Base-by-base conservation (phyloP, 1,140 invertebrate species). In the Drosophila teissieri region DNA sequence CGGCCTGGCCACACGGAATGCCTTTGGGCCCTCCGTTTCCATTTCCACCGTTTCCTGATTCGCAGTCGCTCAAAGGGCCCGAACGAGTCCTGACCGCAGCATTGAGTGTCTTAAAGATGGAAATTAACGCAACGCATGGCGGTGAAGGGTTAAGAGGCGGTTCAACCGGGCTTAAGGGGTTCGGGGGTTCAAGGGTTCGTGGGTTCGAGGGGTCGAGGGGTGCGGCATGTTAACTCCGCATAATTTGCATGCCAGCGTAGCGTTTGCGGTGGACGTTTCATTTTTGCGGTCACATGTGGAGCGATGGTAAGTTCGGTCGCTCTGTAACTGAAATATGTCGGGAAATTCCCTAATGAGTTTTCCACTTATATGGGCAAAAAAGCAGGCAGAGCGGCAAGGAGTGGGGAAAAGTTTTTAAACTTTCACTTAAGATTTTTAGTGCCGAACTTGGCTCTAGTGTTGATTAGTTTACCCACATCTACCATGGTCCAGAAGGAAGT, bases 61-160 rank as follows among this genome's bases (percentile, higher is more conserved):
- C 48, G n/a, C 48, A 17, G 17, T 51, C 48, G 48, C 74, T 76
- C 78, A 79, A 74, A 72, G 65, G 46, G 24, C 42, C 36, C 46
- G 24, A 55, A 42, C 49, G 45, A 39, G 55, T 22, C 57, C 67
- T 72, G 77, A 89, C 84, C 84, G 52, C 84, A 88, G 57, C 64
- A 85, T 84, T 89, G 84, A 89, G 80, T 89, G 77, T 89, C 84
- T 89, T 89, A 80, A 89, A 84, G 85, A 90, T 78, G 85, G 68
- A 90, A 84, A 89, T 89, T 85, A 89, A 84, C 85, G 80, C 46
- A 83, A 55, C 39, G 49, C 45, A 40, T 57, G 19, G 27, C n/a
- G 34, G 58, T 8, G 24, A 42, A 34, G 34, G 44, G 39, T 37
- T 52, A 39, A 53, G 37, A 10, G 22, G 34, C 11, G 49, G 31